Evolutionary conservation across 2,797 vertebrate genomes (phyloP).

Genomic region (Scyliorhinus canicula): DNA sequence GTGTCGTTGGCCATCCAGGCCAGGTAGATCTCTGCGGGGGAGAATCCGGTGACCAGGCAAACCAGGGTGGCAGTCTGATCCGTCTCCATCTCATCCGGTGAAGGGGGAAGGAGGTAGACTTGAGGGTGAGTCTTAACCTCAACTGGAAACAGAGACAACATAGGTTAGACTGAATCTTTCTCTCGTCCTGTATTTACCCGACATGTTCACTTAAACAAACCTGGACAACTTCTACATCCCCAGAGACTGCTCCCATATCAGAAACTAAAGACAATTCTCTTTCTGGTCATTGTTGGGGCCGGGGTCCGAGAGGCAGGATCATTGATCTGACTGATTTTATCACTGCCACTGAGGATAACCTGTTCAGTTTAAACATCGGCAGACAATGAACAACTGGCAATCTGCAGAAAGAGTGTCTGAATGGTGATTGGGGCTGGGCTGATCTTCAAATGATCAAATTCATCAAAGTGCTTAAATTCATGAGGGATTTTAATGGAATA

Average conservation of each 20-base stretch:
- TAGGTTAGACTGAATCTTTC: not conserved
- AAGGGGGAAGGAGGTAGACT: not conserved
- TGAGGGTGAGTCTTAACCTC: not conserved
- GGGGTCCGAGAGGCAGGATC: not conserved
- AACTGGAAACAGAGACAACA: not conserved
- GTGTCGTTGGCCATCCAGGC: constrained; percentile 15
- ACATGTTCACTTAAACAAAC: not conserved
- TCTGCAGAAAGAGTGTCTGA: not conserved
- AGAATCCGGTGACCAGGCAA: not conserved
- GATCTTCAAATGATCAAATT: no score
- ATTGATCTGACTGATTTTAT: not conserved
- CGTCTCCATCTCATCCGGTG: not conserved
- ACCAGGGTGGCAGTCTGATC: not conserved
- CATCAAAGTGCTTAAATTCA: no score
- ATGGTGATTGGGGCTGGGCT: no score
- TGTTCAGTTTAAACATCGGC: not conserved
- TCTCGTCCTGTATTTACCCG: not conserved
- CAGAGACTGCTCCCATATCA: not conserved
- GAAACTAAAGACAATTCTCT: not conserved
- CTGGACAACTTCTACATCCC: not conserved
- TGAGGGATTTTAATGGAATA: no score
- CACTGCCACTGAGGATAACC: no score
- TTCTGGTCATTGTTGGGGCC: not conserved
- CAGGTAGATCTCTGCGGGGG: not conserved
- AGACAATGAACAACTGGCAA: not conserved